Evolutionary conservation across 2,888 invertebrate genomes (phyloP).

Genomic region (Meteorus colon): DNA sequence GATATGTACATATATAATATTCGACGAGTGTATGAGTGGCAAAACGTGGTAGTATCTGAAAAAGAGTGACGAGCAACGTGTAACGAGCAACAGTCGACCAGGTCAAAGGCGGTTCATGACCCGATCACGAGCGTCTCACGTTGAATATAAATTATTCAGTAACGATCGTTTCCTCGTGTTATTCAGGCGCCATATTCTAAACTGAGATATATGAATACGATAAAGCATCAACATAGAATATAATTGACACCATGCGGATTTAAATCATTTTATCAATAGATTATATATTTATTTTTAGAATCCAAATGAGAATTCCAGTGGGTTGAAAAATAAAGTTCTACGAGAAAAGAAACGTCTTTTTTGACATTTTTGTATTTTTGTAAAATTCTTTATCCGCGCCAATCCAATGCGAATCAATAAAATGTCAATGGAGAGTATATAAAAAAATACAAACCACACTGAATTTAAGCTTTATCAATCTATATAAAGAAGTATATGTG

Average conservation of each 20-base stretch:
- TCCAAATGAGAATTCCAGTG: too few relatives aligned
- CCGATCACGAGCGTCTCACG: slow-evolving; percentile 30
- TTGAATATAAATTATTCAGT: slow-evolving; percentile 34
- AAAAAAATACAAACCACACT: too few relatives aligned
- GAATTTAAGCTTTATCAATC: too few relatives aligned
- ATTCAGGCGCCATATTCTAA: neutral
- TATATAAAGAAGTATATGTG: neutral
- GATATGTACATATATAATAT: neutral
- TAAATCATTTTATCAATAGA: neutral
- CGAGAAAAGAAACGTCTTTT: neutral
- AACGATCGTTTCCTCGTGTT: slow-evolving; percentile 30
- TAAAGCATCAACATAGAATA: neutral
- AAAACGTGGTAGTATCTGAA: neutral
- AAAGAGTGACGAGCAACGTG: neutral
- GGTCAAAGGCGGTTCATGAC: slow-evolving; percentile 45
- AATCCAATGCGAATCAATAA: too few relatives aligned
- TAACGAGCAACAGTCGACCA: slow-evolving; percentile 12
- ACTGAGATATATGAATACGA: slow-evolving; percentile 10
- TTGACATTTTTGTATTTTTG: neutral
- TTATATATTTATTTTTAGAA: neutral
- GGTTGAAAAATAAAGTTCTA: too few relatives aligned
- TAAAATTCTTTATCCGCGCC: too few relatives aligned
- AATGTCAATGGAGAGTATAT: too few relatives aligned
- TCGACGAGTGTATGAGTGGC: neutral
- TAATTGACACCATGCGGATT: neutral